These are phyloP conservation scores for Megalops atlanticus DNA, from an alignment of 2,113 vertebrate genomes.

Conservation along the genomic window DNA sequence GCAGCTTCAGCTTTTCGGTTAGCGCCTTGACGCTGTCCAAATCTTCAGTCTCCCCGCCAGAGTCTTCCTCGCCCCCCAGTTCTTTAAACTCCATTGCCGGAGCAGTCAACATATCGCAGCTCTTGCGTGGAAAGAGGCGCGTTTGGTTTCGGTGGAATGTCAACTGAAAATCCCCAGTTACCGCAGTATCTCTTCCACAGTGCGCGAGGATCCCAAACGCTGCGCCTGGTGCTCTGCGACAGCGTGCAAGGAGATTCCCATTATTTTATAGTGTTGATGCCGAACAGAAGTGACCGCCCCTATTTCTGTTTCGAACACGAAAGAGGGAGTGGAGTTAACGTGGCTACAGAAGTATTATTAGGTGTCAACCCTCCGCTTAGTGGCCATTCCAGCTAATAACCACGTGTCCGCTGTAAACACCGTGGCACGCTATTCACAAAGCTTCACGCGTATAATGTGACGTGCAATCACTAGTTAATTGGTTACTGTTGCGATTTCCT, in stretches of 20 bases:
- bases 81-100: conserved; percentile 74
- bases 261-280: conserved; percentile 4
- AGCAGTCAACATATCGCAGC: conserved; percentile 51
- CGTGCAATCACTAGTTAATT: too few species aligned
- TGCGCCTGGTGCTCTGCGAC: too few species aligned
- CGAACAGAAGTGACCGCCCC: neutral
- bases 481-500: too few species aligned
- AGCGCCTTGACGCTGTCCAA: conserved; percentile 87
- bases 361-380: neutral
- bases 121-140: neutral
- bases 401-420: neutral
- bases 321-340: conserved; percentile 3
- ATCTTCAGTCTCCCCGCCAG: conserved; percentile 68
- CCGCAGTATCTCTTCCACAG: neutral
- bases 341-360: neutral
- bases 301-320: conserved; percentile 4
- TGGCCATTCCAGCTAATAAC: neutral
- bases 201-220: neutral
- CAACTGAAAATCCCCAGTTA: neutral
- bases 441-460: too few species aligned
- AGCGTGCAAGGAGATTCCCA: neutral
- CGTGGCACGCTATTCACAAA: neutral
- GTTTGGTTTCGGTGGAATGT: neutral
- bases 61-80: conserved; percentile 71
- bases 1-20: conserved; percentile 84